phyloP scores from a whole-genome alignment of 2,888 invertebrate species.

The Dynastes grantii region DNA sequence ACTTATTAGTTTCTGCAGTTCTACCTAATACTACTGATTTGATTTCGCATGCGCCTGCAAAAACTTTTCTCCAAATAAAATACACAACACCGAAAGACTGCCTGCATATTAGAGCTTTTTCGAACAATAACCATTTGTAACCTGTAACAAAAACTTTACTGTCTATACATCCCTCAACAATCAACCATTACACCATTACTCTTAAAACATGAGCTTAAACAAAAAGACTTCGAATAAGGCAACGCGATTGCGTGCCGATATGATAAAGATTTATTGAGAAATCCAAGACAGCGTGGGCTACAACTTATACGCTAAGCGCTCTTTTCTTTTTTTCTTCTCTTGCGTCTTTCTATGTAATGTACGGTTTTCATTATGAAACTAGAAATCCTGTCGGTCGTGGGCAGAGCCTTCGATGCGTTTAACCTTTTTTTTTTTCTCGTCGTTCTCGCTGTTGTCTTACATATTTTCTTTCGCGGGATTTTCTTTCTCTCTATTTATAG shows the following conservation, averaged over 20 bases:
- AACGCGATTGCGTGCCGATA: constrained; percentile 38
- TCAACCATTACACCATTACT: too few relatives aligned
- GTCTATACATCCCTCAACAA: too few relatives aligned
- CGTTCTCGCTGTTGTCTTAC: too few relatives aligned
- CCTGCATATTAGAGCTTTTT: too few relatives aligned
- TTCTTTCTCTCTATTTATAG: constrained; percentile 47
- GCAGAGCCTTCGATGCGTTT: constrained; percentile 30
- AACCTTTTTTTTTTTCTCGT: constrained; percentile 3
- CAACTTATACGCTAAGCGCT: background rate
- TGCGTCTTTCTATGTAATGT: constrained; percentile 21
- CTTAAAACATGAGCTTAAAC: background rate
- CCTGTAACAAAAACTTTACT: too few relatives aligned
- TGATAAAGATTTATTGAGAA: constrained; percentile 41
- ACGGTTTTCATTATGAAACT: constrained; percentile 44
- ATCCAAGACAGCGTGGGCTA: constrained; percentile 31
- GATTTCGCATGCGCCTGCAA: too few relatives aligned
- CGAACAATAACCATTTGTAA: too few relatives aligned
- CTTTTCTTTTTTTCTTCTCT: background rate
- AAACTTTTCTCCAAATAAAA: too few relatives aligned
- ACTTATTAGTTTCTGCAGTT: too few relatives aligned
- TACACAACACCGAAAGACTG: too few relatives aligned
- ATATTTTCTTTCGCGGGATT: background rate
- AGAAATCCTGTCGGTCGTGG: constrained; percentile 41
- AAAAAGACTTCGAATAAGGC: constrained; percentile 14
- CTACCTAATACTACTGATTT: too few relatives aligned